Evolutionary conservation across 2,113 vertebrate species (phyloP).

Genomic region (Nothocercus julius): DNA sequence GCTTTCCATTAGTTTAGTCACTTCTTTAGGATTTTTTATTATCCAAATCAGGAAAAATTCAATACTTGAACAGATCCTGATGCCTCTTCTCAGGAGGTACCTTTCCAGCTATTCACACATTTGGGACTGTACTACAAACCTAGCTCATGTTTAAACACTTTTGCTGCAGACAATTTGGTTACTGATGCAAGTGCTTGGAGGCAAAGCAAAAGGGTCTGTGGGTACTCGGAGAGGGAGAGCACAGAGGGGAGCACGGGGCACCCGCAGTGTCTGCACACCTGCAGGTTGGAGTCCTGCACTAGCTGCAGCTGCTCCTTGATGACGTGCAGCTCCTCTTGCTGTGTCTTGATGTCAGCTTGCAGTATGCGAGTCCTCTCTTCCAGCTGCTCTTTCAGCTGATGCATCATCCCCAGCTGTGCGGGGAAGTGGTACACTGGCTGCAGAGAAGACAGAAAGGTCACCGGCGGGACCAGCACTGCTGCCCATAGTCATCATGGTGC

Average conservation of each 20-base stretch:
- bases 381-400: slow-evolving; percentile 88
- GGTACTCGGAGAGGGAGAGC: too few species aligned
- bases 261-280: slow-evolving; percentile 71
- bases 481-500: neutral
- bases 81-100: accelerated
- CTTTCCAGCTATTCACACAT: neutral
- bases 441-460: neutral
- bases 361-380: slow-evolving; percentile 86
- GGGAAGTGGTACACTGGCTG: slow-evolving; percentile 78
- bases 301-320: slow-evolving; percentile 89
- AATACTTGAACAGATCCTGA: neutral
- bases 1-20: neutral
- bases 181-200: neutral
- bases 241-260: neutral
- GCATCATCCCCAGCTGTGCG: slow-evolving; percentile 82
- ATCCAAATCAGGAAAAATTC: neutral
- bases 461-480: neutral
- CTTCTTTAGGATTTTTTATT: neutral
- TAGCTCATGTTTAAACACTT: neutral
- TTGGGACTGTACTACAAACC: neutral
- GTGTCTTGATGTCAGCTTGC: slow-evolving; percentile 85
- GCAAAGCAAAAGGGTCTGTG: neutral
- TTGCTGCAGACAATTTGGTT: neutral
- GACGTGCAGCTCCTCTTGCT: slow-evolving; percentile 85
- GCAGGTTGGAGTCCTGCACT: slow-evolving; percentile 78